These are phyloP conservation scores for Melanchra persicariae DNA, from an alignment of 2,888 invertebrate species.

Conservation along the genomic window DNA sequence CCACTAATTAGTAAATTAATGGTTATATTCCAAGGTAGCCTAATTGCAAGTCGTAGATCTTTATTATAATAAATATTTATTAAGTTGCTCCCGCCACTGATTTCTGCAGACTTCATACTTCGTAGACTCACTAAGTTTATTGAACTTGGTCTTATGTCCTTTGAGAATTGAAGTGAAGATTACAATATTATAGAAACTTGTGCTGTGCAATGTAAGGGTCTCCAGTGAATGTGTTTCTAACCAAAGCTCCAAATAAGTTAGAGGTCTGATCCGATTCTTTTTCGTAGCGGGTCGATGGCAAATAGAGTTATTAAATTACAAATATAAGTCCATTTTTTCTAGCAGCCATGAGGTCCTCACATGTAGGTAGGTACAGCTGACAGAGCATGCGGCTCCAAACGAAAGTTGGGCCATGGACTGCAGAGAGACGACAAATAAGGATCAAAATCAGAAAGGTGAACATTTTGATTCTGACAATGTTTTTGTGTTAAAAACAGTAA, in stretches of 20 bases:
- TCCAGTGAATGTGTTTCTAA: background rate
- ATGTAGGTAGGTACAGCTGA: too few relatives aligned
- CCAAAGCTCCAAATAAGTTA: background rate
- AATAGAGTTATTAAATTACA: too few relatives aligned
- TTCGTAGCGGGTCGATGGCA: too few relatives aligned
- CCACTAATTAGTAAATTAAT: conserved; percentile 29
- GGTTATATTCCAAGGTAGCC: conserved; percentile 17
- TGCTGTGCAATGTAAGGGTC: background rate
- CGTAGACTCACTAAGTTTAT: background rate
- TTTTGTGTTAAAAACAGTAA: too few relatives aligned
- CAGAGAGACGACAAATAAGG: too few relatives aligned
- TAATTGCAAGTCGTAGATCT: conserved; percentile 31
- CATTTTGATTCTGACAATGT: too few relatives aligned
- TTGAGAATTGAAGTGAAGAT: background rate
- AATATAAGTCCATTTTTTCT: too few relatives aligned
- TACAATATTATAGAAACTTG: background rate
- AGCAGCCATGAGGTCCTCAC: too few relatives aligned
- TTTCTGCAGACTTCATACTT: conserved; percentile 20
- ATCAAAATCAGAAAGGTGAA: too few relatives aligned
- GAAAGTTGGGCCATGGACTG: too few relatives aligned
- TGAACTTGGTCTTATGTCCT: conserved; percentile 4
- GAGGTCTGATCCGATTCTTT: background rate
- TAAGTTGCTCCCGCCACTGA: conserved; percentile 6
- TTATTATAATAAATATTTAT: conserved; percentile 32
- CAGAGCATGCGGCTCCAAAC: too few relatives aligned